Evolutionary conservation across 1,140 invertebrate species (phyloP).

Genomic region (Nasonia giraulti): DNA sequence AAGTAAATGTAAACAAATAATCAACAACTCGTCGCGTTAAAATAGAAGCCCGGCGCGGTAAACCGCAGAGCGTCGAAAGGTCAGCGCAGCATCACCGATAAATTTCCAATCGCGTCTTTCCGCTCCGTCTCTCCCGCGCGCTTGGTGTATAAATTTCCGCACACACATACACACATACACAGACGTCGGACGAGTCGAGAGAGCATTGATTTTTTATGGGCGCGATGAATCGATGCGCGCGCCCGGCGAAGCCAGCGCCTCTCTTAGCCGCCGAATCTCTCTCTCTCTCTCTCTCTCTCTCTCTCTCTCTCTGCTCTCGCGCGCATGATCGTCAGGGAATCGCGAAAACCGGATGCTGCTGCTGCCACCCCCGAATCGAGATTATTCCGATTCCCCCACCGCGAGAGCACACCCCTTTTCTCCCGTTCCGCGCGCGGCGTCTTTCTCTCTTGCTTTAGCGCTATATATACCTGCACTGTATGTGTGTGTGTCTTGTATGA

Average conservation of each 20-base stretch:
- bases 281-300: neutral
- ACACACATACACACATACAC: too few relatives aligned
- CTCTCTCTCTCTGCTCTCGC: too few relatives aligned
- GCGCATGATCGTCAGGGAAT: neutral
- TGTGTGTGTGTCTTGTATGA: too few relatives aligned
- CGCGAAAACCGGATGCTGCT: constrained; percentile 37
- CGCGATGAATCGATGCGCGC: constrained; percentile 28
- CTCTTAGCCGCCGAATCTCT: neutral
- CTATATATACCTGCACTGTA: too few relatives aligned
- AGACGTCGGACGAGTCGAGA: too few relatives aligned
- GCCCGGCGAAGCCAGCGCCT: constrained; percentile 48
- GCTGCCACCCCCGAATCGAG: constrained; percentile 58
- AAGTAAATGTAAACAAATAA: neutral
- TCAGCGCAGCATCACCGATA: neutral
- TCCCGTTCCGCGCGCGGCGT: too few relatives aligned
- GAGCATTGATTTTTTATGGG: constrained; percentile 44
- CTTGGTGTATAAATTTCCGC: neutral
- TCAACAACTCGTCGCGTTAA: neutral
- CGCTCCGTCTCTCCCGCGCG: neutral
- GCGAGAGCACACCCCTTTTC: neutral
- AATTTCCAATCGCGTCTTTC: neutral
- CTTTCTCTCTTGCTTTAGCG: too few relatives aligned
- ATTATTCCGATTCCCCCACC: constrained; percentile 54
- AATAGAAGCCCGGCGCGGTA: too few relatives aligned
- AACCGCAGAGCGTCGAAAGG: neutral